These are phyloP conservation scores for Oryctes rhinoceros DNA, from an alignment of 1,140 invertebrate species.

Conservation along the genomic window DNA sequence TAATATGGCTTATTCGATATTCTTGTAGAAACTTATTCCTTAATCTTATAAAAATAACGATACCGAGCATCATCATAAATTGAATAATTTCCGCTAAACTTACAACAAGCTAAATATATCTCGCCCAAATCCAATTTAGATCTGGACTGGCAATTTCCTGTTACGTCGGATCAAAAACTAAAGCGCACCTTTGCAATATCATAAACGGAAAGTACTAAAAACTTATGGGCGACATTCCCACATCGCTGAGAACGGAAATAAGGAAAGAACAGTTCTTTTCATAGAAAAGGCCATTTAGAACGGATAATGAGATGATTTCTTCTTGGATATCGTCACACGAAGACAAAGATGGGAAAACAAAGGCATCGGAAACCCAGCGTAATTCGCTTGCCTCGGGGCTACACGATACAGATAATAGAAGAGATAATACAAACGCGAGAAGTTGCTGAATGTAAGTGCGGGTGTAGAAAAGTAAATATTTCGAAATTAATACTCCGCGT, in stretches of 20 bases:
- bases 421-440: no score
- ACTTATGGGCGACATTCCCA: neutral
- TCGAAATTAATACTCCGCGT: no score
- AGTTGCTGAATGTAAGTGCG: no score
- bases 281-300: neutral
- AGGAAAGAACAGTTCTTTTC: neutral
- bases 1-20: no score
- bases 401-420: no score
- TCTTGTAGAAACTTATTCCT: no score
- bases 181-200: neutral
- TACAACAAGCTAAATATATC: neutral
- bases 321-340: no score
- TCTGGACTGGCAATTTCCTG: neutral
- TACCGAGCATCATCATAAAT: neutral
- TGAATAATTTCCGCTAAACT: neutral
- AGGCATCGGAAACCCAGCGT: no score
- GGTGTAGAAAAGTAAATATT: no score
- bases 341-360: no score
- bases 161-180: neutral
- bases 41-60: no score
- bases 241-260: neutral
- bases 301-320: neutral
- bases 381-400: no score
- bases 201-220: neutral
- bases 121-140: neutral